Evolutionary conservation across 2,888 invertebrate species (phyloP).

Genomic region (Cryptus viduatorius): DNA sequence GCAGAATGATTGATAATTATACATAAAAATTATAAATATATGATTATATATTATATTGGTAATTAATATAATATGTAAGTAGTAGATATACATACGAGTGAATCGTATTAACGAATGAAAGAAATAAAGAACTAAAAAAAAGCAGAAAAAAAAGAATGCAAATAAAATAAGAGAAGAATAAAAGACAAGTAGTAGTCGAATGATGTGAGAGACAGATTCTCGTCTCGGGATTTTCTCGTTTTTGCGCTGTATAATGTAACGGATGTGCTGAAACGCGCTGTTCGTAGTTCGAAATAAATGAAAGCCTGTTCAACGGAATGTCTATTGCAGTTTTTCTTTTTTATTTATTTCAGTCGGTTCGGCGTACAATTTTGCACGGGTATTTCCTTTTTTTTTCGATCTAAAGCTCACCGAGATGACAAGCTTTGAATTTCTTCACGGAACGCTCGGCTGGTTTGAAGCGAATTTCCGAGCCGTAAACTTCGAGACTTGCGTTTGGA

Average conservation of each 20-base stretch:
- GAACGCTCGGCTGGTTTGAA: constrained; percentile 93
- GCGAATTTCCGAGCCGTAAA: constrained; percentile 94
- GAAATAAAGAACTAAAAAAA: constrained; percentile 61
- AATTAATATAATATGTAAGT: constrained; percentile 80
- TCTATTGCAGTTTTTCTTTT: constrained; percentile 17
- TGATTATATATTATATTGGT: constrained; percentile 76
- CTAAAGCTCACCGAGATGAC: constrained; percentile 88
- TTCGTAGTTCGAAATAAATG: constrained; percentile 77
- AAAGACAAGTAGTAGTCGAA: constrained; percentile 54
- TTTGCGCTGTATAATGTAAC: constrained; percentile 75
- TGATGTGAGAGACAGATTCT: constrained; percentile 45
- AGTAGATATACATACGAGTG: constrained; percentile 71
- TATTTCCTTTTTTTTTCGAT: constrained; percentile 30
- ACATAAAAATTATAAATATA: constrained; percentile 76
- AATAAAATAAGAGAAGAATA: constrained; percentile 65
- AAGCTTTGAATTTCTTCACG: constrained; percentile 92
- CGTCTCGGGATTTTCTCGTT: constrained; percentile 70
- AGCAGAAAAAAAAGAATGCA: constrained; percentile 72
- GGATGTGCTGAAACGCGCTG: constrained; percentile 74
- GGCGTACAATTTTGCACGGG: constrained; percentile 2
- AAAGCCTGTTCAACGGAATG: constrained; percentile 71
- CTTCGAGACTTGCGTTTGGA: constrained; percentile 87
- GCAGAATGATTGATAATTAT: constrained; percentile 78
- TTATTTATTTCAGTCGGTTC: constrained; percentile 34
- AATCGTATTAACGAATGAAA: constrained; percentile 66